phyloP scores from a whole-genome alignment of 2,888 invertebrate genomes.

The Axea sp. region DNA sequence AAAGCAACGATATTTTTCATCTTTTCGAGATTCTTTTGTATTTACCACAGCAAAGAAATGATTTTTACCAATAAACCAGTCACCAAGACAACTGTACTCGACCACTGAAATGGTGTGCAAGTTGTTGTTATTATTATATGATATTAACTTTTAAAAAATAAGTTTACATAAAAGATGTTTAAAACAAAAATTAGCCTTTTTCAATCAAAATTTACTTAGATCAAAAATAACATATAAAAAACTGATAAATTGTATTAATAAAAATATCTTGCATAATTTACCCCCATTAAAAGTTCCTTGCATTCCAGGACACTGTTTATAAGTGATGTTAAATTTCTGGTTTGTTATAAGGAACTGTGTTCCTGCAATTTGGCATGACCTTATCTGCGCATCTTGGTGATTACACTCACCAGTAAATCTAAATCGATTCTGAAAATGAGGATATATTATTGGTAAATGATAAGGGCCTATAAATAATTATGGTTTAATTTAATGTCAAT shows the following conservation, averaged over 20 bases:
- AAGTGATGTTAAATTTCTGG: constrained; percentile 97
- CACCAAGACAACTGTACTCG: constrained; percentile 95
- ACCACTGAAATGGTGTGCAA: constrained; percentile 87
- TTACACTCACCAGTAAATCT: constrained; percentile 95
- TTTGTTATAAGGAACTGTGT: constrained; percentile 97
- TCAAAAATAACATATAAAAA: too few species aligned
- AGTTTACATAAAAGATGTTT: too few species aligned
- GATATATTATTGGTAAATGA: too few species aligned
- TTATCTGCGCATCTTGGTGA: constrained; percentile 92
- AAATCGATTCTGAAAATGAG: constrained; percentile 85
- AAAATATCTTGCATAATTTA: too few species aligned
- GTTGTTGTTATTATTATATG: too few species aligned
- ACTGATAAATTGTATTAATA: too few species aligned
- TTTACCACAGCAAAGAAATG: constrained; percentile 99
- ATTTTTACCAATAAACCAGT: constrained; percentile 97
- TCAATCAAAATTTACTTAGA: too few species aligned
- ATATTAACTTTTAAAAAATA: too few species aligned
- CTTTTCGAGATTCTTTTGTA: constrained; percentile 95
- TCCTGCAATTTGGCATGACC: constrained; percentile 97
- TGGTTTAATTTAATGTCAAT: too few species aligned
- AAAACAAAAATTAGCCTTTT: constrained; percentile 6
- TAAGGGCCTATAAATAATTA: neutral
- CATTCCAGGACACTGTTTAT: constrained; percentile 94
- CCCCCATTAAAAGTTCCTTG: constrained; percentile 92
- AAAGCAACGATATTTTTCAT: constrained; percentile 96